phyloP scores from a whole-genome alignment of 1,140 invertebrate species.

The Trichomalopsis sarcophagae region DNA sequence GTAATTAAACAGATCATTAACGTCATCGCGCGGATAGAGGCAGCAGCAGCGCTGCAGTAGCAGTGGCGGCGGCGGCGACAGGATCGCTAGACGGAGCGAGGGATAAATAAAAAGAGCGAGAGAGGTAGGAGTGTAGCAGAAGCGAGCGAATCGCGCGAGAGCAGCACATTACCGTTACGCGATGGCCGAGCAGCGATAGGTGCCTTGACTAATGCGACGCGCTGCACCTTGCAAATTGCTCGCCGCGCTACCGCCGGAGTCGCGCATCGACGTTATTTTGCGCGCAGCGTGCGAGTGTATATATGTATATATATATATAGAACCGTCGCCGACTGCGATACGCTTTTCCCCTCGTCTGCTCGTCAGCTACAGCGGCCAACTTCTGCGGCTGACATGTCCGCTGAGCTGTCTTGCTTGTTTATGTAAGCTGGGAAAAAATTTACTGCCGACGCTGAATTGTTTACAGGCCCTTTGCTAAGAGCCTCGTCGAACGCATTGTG shows the following conservation, averaged over 20 bases:
- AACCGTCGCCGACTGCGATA: not conserved
- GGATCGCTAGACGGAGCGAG: not conserved
- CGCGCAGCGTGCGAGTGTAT: slow-evolving; percentile 1
- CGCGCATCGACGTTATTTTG: slow-evolving; percentile 45
- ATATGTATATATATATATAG: not conserved
- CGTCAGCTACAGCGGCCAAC: not conserved
- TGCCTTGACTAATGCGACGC: slow-evolving; percentile 72
- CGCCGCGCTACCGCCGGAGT: slow-evolving; percentile 23
- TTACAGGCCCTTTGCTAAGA: not conserved
- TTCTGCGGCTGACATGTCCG: not conserved
- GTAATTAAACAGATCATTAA: slow-evolving; percentile 74
- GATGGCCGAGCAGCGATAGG: slow-evolving; percentile 71
- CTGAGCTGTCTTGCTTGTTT: not conserved
- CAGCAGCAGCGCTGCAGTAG: slow-evolving; percentile 1
- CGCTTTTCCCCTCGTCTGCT: too few species aligned
- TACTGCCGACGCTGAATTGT: not conserved
- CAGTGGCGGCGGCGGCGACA: not conserved
- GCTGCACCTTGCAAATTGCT: slow-evolving; percentile 75
- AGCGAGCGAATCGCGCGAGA: slow-evolving; percentile 65
- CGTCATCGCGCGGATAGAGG: slow-evolving; percentile 60
- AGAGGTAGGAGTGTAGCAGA: slow-evolving; percentile 52
- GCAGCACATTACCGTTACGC: slow-evolving; percentile 70
- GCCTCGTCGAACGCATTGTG: not conserved
- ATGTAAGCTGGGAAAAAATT: not conserved
- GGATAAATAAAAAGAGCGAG: slow-evolving; percentile 5